These are phyloP conservation scores for Ammodytes marinus DNA, from an alignment of 2,113 vertebrate genomes.

Conservation along the genomic window DNA sequence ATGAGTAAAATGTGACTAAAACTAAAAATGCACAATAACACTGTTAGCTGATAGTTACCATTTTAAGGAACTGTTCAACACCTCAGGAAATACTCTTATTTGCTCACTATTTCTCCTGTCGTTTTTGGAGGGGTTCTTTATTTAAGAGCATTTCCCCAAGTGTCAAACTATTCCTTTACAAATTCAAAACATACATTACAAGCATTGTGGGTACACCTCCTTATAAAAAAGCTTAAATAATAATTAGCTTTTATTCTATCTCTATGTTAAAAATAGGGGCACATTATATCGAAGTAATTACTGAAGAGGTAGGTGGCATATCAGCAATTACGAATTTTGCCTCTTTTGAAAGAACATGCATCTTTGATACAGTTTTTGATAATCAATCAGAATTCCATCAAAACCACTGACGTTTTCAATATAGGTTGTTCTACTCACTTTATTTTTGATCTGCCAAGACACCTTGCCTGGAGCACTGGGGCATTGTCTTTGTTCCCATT, in stretches of 20 bases:
- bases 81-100: background rate
- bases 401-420: background rate
- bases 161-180: background rate
- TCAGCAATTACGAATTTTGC: background rate
- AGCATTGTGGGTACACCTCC: background rate
- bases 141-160: background rate
- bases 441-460: conserved; percentile 96
- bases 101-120: background rate
- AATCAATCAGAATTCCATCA: background rate
- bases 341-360: background rate
- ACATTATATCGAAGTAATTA: background rate
- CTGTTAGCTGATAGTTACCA: background rate
- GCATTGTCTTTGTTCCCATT: conserved; percentile 90
- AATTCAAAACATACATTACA: background rate
- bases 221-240: background rate
- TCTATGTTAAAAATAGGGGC: background rate
- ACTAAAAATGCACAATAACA: too few species aligned
- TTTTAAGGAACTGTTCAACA: background rate
- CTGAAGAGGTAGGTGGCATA: background rate
- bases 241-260: background rate
- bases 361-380: background rate
- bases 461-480: conserved; percentile 81
- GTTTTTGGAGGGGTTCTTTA: too few species aligned
- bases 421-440: conserved; percentile 80
- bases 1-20: too few species aligned